A percentile compares a stretch with the other conserved stretches of the same genome.
Evolutionary conservation across 2,797 vertebrate species (phyloP).

Genomic region (Craterocephalus amniculus): DNA sequence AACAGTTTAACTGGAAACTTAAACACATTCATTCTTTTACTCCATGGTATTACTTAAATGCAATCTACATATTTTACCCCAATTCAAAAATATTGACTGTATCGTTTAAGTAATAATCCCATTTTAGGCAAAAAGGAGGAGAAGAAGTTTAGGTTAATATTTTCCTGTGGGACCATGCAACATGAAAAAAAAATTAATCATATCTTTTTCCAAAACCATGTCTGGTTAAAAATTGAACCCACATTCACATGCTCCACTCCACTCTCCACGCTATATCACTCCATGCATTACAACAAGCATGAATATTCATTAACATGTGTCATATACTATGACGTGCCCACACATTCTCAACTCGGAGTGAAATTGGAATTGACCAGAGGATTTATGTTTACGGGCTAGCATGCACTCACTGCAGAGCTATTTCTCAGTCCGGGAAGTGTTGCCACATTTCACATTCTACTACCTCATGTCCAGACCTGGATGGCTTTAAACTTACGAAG

Average conservation of each 20-base stretch:
- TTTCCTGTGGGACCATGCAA: neutral
- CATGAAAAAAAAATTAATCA: neutral
- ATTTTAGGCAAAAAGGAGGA: neutral
- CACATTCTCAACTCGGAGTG: constrained; percentile 52
- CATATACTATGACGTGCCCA: constrained; percentile 42
- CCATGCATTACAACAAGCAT: constrained; percentile 51
- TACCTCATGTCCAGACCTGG: constrained; percentile 57
- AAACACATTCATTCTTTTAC: neutral
- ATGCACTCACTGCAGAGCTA: constrained; percentile 61
- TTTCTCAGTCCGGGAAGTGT: constrained; percentile 64
- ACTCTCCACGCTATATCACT: constrained; percentile 43
- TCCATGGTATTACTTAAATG: neutral
- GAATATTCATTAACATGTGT: constrained; percentile 73
- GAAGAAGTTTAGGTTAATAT: neutral
- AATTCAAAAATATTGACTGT: neutral
- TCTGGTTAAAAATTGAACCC: constrained; percentile 15
- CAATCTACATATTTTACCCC: neutral
- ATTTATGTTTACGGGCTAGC: constrained; percentile 65
- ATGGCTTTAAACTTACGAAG: constrained; percentile 67
- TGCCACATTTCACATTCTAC: constrained; percentile 76
- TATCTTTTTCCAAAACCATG: constrained; percentile 1
- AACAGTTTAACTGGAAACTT: neutral
- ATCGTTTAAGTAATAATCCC: neutral
- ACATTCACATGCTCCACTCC: constrained; percentile 30
- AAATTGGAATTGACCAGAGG: constrained; percentile 67